These are phyloP conservation scores for Danaus chrysippus DNA, from an alignment of 2,888 invertebrate genomes.

Conservation along the genomic window DNA sequence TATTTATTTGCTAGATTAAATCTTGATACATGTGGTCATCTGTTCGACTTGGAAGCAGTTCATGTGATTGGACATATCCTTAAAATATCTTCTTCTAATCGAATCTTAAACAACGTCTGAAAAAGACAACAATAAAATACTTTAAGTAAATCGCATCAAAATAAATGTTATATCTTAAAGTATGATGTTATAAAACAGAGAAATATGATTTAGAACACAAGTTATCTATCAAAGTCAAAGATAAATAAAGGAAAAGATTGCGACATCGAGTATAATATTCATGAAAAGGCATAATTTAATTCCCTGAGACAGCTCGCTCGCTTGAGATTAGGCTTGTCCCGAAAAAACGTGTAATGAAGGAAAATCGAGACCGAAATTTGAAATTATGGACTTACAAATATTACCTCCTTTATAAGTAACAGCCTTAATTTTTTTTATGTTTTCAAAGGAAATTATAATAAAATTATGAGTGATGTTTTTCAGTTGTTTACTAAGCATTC, in stretches of 20 bases:
- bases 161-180: neutral
- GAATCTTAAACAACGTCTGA: neutral
- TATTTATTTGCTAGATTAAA: constrained; percentile 22
- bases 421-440: constrained; percentile 13
- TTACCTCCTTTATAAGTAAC: constrained; percentile 40
- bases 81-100: neutral
- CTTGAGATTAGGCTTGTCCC: constrained; percentile 64
- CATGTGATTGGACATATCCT: neutral
- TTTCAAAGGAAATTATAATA: constrained; percentile 10
- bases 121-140: too few relatives aligned
- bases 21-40: constrained; percentile 2
- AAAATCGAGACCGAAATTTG: constrained; percentile 60
- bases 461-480: constrained; percentile 7
- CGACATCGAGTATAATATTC: constrained; percentile 72
- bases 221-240: constrained; percentile 47
- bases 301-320: constrained; percentile 57
- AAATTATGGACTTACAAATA: constrained; percentile 59
- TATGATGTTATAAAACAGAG: neutral
- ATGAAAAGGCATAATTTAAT: constrained; percentile 76
- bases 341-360: constrained; percentile 64
- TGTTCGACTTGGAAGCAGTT: neutral
- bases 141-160: too few relatives aligned
- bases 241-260: constrained; percentile 60
- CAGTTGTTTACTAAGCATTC: constrained; percentile 1
- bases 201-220: constrained; percentile 43